A percentile compares a stretch with the other conserved stretches of the same genome.
These are phyloP conservation scores for Ptychadena robeensis DNA, from an alignment of 2,797 vertebrate species.

Conservation along the genomic window DNA sequence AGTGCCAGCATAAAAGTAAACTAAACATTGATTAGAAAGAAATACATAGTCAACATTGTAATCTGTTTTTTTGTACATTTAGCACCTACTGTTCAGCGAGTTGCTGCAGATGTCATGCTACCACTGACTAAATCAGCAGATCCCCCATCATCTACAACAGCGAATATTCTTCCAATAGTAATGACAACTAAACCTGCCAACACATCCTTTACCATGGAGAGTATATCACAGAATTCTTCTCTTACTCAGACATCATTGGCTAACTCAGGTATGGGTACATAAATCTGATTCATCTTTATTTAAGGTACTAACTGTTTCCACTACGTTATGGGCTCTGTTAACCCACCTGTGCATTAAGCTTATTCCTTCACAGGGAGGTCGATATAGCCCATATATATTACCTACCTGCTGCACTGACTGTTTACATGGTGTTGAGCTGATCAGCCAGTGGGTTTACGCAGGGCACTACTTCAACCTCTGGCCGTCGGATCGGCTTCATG, in stretches of 20 bases:
- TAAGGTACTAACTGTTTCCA: too few species aligned
- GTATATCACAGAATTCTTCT: neutral
- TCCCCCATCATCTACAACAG: constrained; percentile 20
- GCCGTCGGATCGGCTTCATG: too few species aligned
- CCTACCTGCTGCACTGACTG: too few species aligned
- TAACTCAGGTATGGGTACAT: constrained; percentile 18
- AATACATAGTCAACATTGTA: neutral
- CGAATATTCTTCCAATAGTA: neutral
- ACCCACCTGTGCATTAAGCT: too few species aligned
- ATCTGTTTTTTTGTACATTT: neutral
- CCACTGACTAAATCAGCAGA: constrained; percentile 32
- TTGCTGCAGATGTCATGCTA: constrained; percentile 44
- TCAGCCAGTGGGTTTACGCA: too few species aligned
- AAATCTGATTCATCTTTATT: too few species aligned
- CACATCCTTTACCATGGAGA: neutral
- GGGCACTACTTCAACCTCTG: too few species aligned
- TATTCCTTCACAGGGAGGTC: too few species aligned
- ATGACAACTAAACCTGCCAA: neutral
- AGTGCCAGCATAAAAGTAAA: neutral
- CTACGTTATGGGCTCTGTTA: too few species aligned
- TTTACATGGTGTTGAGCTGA: too few species aligned
- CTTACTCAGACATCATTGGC: neutral
- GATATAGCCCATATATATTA: too few species aligned
- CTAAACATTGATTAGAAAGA: neutral
- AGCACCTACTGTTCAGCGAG: constrained; percentile 14